Evolutionary conservation across 2,113 vertebrate species (phyloP).

Genomic region (Trogon surrucura): DNA sequence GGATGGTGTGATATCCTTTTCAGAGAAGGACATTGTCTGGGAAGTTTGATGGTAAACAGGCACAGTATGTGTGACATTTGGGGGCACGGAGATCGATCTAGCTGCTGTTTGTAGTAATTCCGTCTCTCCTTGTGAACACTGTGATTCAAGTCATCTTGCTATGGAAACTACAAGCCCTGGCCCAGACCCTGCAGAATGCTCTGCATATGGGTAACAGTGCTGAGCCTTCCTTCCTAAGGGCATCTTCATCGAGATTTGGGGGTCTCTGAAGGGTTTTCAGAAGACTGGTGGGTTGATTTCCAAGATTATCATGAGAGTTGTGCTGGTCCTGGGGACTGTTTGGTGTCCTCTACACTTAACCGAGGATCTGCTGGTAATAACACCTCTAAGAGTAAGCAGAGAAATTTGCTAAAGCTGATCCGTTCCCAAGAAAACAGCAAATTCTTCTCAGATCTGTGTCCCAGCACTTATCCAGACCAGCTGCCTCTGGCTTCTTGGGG

Average conservation of each 20-base stretch:
- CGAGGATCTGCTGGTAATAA: not conserved
- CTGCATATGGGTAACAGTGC: not conserved
- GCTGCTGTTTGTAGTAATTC: not conserved
- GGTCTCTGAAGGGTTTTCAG: not conserved
- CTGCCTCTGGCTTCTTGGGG: not conserved
- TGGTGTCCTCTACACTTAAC: not conserved
- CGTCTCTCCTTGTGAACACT: not conserved
- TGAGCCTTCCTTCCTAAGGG: not conserved
- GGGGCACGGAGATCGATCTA: not conserved
- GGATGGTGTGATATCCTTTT: not conserved
- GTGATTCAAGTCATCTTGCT: not conserved
- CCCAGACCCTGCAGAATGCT: not conserved
- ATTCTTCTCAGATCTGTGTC: not conserved
- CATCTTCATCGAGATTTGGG: not conserved
- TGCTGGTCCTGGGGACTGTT: fast-evolving
- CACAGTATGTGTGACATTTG: not conserved
- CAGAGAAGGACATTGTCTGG: not conserved
- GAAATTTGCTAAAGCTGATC: not conserved
- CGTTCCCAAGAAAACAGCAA: not conserved
- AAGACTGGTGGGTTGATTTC: not conserved
- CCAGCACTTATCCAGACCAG: not conserved
- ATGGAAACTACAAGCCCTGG: not conserved
- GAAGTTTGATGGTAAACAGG: not conserved
- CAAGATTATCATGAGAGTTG: fast-evolving
- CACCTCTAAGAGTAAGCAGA: not conserved